Evolutionary conservation across 1,140 invertebrate genomes (phyloP).

Genomic region (Lasioglossum albipes): DNA sequence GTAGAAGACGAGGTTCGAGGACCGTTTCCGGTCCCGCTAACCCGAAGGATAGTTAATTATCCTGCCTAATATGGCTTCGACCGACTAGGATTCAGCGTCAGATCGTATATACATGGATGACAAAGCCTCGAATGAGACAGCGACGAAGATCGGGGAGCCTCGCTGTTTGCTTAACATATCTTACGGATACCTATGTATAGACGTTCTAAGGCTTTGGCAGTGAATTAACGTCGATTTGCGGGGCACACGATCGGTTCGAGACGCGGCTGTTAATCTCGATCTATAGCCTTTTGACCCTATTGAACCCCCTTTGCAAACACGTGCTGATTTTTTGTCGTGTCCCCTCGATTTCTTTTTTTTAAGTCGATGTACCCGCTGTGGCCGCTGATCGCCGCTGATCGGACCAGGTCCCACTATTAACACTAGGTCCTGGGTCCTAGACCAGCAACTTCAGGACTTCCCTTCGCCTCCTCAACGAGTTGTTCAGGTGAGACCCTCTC

Average conservation of each 20-base stretch:
- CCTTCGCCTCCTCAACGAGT: constrained; percentile 71
- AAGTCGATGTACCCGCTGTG: constrained; percentile 11
- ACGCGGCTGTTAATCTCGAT: neutral
- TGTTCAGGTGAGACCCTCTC: constrained; percentile 75
- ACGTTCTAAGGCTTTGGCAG: constrained; percentile 81
- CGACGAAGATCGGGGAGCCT: neutral
- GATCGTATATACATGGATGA: constrained; percentile 76
- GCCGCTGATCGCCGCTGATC: neutral
- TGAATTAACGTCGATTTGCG: constrained; percentile 75
- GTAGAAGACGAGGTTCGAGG: neutral
- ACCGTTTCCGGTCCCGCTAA: neutral
- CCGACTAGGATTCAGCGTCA: constrained; percentile 78
- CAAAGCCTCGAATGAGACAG: constrained; percentile 30
- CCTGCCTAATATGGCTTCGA: constrained; percentile 68
- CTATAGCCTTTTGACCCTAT: neutral
- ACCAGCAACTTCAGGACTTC: constrained; percentile 45
- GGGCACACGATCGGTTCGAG: constrained; percentile 54
- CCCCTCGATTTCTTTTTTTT: neutral
- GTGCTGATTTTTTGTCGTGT: neutral
- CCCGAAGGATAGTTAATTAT: constrained; percentile 32
- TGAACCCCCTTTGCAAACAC: no score
- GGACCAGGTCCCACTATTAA: constrained; percentile 21
- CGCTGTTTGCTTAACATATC: constrained; percentile 53
- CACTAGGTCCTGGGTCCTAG: constrained; percentile 41
- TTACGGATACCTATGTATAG: constrained; percentile 74